Base-by-base conservation (phyloP, 2,888 invertebrate genomes). In the Bombyx huttoni region DNA sequence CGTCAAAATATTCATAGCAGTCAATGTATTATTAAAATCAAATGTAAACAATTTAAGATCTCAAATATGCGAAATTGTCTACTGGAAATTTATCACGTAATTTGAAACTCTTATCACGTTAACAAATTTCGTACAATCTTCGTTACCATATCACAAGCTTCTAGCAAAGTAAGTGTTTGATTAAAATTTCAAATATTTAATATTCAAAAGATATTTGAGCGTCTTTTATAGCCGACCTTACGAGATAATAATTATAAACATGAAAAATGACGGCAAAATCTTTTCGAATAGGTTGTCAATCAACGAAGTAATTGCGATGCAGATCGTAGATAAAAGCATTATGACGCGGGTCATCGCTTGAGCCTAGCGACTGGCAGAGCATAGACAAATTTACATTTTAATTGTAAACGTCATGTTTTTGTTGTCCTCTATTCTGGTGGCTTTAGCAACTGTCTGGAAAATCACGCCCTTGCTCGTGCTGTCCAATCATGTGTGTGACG, bases 401-500 rank as follows among this genome's bases (percentile, higher is more conserved):
- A 81, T 81, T 78, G 77, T 75, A 58, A 63, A 63, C 65, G 70
- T 68, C 71, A 68, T 58, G 66, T 70, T 76, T 75, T 74, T 58
- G 72, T 68, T 58, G 62, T 65, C 61, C 54, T 54, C 50, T 56
- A 53, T 49, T 54, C 61, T 54, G 52, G 51, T 51, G 54, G 53
- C 49, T 56, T 56, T 52, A 54, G 55, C 62, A 68, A 56, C 63
- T 54, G 63, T 62, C 64, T 67, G 78, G 80, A 78, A 81, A 78
- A 80, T 80, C 74, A 71, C 69, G 58, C 61, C 59, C 60, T 59
- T 54, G 58, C 59, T 61, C 54, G 56, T 65, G 70, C 81, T 80
- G 75, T 62, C 72, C 82, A 81, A 83, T 85, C 76, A 68, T 61
- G 65, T 68, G 61, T 70, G 58, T 81, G 86, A 86, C 85, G 69